Conservation (phyloP, 2,113 vertebrate species). For the Hydrolagus affinis region DNA sequence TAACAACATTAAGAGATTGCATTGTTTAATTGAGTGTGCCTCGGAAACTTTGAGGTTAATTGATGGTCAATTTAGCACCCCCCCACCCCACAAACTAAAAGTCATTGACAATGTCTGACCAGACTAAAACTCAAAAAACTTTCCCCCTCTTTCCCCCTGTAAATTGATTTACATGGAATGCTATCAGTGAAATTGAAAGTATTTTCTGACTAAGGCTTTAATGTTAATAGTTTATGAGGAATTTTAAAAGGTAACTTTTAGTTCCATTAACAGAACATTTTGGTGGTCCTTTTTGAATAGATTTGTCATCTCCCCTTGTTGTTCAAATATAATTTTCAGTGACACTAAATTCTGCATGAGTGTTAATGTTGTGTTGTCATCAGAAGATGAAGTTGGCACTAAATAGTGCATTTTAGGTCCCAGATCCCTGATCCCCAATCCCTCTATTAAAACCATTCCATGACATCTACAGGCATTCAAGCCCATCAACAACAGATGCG, state of each 20-base stretch:
- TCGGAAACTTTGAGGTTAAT: too few species aligned
- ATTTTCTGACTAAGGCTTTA: neutral
- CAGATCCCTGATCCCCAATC: constrained; percentile 4
- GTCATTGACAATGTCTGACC: too few species aligned
- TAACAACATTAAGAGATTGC: too few species aligned
- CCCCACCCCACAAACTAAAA: too few species aligned
- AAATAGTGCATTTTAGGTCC: constrained; percentile 6
- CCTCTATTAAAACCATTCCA: constrained; percentile 28
- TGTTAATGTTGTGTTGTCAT: neutral
- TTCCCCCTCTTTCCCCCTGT: too few species aligned
- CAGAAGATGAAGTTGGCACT: constrained; percentile 1
- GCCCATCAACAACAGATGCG: constrained; percentile 30
- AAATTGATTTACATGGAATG: neutral
- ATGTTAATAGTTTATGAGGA: neutral
- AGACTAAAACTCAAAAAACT: too few species aligned
- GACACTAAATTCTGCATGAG: neutral
- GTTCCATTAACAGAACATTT: neutral
- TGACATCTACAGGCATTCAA: constrained; percentile 24
- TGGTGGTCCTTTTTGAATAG: neutral
- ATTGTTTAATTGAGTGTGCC: too few species aligned
- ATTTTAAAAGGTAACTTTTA: neutral
- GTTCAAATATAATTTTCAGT: neutral
- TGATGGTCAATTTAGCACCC: too few species aligned
- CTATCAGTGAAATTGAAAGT: neutral
- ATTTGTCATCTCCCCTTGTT: neutral